Conservation (phyloP, 37 sponge, comb jelly and placozoan species). For the Beroe forskalii region DNA sequence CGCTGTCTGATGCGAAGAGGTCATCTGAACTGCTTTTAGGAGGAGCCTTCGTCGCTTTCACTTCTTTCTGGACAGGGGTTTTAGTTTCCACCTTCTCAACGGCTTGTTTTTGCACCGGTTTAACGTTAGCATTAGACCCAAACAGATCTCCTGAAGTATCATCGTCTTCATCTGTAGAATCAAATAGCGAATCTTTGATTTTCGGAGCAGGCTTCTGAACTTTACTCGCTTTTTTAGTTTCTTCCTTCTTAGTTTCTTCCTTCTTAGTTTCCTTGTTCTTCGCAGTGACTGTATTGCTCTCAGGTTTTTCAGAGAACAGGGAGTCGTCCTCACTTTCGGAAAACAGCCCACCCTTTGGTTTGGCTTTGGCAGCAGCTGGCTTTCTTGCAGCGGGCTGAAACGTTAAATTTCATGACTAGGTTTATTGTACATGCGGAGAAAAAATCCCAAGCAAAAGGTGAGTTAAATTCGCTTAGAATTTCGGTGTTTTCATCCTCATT, state of each 20-base stretch:
- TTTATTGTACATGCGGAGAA: too few relatives aligned
- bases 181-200: background rate
- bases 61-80: background rate
- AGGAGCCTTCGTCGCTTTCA: background rate
- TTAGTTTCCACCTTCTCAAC: background rate
- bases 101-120: background rate
- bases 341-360: background rate
- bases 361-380: background rate
- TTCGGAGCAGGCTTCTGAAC: background rate
- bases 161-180: slow-evolving; percentile 13
- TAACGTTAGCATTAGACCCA: too few relatives aligned
- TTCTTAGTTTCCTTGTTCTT: too few relatives aligned
- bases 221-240: too few relatives aligned
- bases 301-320: too few relatives aligned
- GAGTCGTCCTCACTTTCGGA: background rate
- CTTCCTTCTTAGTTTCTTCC: too few relatives aligned
- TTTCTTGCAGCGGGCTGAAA: background rate
- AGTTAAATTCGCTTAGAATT: too few relatives aligned
- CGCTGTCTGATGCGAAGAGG: background rate
- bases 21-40: background rate
- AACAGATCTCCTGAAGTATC: too few relatives aligned
- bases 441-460: too few relatives aligned
- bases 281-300: too few relatives aligned
- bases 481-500: too few relatives aligned
- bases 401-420: too few relatives aligned